Percentiles rank a stretch among this genome's conserved stretches.
Conservation (phyloP, 2,888 invertebrate species). For the Plebejus melissa region DNA sequence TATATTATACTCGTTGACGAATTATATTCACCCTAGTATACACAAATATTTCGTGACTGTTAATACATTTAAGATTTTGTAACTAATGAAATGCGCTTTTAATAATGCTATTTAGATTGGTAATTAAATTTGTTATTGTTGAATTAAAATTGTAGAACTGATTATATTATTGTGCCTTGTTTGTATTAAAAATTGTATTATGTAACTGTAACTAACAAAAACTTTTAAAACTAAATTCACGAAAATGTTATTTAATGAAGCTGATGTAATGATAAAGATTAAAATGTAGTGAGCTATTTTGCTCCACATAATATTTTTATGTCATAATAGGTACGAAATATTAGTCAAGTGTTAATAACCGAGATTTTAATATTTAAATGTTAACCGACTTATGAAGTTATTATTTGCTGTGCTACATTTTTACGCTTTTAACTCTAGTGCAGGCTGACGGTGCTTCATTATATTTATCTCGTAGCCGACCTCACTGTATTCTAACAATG, state of each 20-base stretch:
- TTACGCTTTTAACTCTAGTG: neutral
- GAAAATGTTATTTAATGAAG: neutral
- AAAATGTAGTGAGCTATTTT: neutral
- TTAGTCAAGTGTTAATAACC: neutral
- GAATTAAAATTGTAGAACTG: neutral
- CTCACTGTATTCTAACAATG: neutral
- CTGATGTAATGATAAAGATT: neutral
- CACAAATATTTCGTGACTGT: neutral
- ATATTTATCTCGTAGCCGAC: neutral
- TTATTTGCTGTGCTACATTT: conserved; percentile 6
- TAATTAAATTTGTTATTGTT: neutral
- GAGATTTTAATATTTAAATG: neutral
- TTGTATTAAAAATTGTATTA: conserved; percentile 13
- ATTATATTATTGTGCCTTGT: neutral
- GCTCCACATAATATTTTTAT: neutral
- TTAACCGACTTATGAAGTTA: neutral
- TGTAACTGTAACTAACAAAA: neutral
- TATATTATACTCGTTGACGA: neutral
- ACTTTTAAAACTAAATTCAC: neutral
- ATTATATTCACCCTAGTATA: neutral
- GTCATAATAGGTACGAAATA: neutral
- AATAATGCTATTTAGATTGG: neutral
- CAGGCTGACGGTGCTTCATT: neutral
- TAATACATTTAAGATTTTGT: neutral
- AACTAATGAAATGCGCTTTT: neutral